Percentiles rank a stretch among this genome's conserved stretches.
These are phyloP conservation scores for Pollenia amentaria DNA, from an alignment of 2,888 invertebrate species.

Conservation along the genomic window DNA sequence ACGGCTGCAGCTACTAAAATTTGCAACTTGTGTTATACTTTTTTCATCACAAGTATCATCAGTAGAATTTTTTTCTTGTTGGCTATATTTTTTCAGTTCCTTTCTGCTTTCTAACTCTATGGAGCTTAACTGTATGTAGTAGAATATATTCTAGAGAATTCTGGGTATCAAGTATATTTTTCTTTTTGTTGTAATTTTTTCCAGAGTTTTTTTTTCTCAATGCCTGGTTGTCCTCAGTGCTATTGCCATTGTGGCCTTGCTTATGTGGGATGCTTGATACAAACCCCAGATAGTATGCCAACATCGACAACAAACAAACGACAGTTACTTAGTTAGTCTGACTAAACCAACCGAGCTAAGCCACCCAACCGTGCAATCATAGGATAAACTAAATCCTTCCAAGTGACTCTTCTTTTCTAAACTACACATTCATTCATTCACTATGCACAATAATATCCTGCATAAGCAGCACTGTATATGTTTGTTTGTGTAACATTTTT, in stretches of 20 bases:
- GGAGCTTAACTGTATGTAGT: slow-evolving; percentile 61
- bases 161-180: slow-evolving; percentile 61
- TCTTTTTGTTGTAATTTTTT: slow-evolving; percentile 26
- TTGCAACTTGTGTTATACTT: too few species aligned
- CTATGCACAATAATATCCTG: slow-evolving; percentile 33
- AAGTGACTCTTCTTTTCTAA: slow-evolving; percentile 67
- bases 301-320: slow-evolving; percentile 70
- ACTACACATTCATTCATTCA: background rate
- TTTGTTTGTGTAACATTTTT: slow-evolving; percentile 65
- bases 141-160: slow-evolving; percentile 41
- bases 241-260: slow-evolving; percentile 77
- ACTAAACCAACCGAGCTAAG: slow-evolving; percentile 75
- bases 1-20: background rate
- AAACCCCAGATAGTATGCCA: slow-evolving; percentile 74
- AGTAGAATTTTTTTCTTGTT: slow-evolving; percentile 14
- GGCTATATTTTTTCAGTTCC: slow-evolving; percentile 18
- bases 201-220: slow-evolving; percentile 24
- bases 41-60: slow-evolving; percentile 65
- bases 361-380: slow-evolving; percentile 74
- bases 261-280: slow-evolving; percentile 76
- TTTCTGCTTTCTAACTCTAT: slow-evolving; percentile 58
- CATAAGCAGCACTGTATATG: slow-evolving; percentile 22
- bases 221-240: slow-evolving; percentile 73
- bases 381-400: slow-evolving; percentile 75
- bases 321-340: slow-evolving; percentile 72